Percentiles rank a stretch among this genome's conserved stretches.
phyloP scores from a whole-genome alignment of 2,797 vertebrate species.

The Lepidocolaptes lacrymiger region DNA sequence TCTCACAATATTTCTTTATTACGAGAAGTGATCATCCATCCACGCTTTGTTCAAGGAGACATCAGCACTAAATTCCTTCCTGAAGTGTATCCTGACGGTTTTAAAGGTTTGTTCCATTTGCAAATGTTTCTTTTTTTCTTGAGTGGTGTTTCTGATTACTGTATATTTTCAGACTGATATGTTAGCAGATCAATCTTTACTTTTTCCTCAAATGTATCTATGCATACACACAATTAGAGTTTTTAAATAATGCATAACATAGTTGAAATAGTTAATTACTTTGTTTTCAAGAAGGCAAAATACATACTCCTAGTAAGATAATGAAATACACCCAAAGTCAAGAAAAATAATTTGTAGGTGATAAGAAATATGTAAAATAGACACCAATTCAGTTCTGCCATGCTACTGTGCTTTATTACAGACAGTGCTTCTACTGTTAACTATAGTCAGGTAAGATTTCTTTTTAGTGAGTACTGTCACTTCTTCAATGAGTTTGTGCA shows the following conservation, averaged over 20 bases:
- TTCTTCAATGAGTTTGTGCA: not conserved
- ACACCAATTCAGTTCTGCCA: not conserved
- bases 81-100: constrained; percentile 94
- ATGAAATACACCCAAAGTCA: not conserved
- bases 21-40: constrained; percentile 91
- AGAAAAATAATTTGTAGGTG: not conserved
- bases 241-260: not conserved
- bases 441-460: not conserved
- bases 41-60: constrained; percentile 91
- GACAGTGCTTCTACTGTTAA: not conserved
- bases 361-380: not conserved
- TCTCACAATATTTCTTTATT: constrained; percentile 96
- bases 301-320: not conserved
- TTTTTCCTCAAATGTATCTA: not conserved
- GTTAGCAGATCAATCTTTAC: not conserved
- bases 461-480: not conserved
- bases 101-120: constrained; percentile 83
- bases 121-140: not conserved
- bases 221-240: not conserved
- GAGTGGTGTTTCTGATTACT: not conserved
- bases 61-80: constrained; percentile 96
- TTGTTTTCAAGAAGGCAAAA: not conserved
- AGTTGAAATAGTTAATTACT: not conserved
- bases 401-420: not conserved
- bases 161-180: not conserved